Evolutionary conservation across 1,140 invertebrate genomes (phyloP).

Genomic region (Trichogramma pretiosum): DNA sequence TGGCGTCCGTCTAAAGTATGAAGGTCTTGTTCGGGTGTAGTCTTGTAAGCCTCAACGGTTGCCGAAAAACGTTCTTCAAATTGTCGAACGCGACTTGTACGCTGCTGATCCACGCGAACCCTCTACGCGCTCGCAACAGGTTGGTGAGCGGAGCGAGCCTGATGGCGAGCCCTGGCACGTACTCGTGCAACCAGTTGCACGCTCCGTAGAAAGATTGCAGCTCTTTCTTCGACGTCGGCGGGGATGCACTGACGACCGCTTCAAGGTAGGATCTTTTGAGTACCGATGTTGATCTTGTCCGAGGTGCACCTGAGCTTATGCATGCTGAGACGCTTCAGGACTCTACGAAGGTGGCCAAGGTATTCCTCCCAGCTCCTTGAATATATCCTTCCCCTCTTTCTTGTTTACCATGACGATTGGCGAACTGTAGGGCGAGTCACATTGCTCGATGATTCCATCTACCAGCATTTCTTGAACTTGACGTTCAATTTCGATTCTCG

Average conservation of each 20-base stretch:
- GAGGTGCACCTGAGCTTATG: too few relatives aligned
- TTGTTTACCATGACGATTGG: too few relatives aligned
- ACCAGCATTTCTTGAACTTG: too few relatives aligned
- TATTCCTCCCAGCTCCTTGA: too few relatives aligned
- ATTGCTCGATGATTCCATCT: too few relatives aligned
- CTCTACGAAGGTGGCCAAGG: too few relatives aligned
- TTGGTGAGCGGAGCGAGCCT: slow-evolving; percentile 12
- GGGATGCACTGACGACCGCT: slow-evolving; percentile 14
- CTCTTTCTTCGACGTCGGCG: slow-evolving; percentile 18
- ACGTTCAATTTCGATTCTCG: too few relatives aligned
- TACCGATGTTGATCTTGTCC: too few relatives aligned
- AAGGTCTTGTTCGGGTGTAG: not conserved
- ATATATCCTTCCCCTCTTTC: too few relatives aligned
- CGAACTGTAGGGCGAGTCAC: too few relatives aligned
- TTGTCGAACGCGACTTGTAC: not conserved
- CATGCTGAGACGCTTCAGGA: too few relatives aligned
- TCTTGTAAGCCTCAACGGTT: not conserved
- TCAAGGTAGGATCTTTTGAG: too few relatives aligned
- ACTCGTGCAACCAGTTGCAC: slow-evolving; percentile 21
- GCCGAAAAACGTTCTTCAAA: not conserved
- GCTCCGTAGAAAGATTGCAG: slow-evolving; percentile 8
- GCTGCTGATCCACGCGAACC: not conserved
- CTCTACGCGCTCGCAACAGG: slow-evolving; percentile 1
- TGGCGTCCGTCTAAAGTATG: not conserved
- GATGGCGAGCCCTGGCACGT: slow-evolving; percentile 13